Evolutionary conservation across 2,113 vertebrate genomes (phyloP), one percentile per base, ranked within the genome.

Genomic region (Conger conger): DNA sequence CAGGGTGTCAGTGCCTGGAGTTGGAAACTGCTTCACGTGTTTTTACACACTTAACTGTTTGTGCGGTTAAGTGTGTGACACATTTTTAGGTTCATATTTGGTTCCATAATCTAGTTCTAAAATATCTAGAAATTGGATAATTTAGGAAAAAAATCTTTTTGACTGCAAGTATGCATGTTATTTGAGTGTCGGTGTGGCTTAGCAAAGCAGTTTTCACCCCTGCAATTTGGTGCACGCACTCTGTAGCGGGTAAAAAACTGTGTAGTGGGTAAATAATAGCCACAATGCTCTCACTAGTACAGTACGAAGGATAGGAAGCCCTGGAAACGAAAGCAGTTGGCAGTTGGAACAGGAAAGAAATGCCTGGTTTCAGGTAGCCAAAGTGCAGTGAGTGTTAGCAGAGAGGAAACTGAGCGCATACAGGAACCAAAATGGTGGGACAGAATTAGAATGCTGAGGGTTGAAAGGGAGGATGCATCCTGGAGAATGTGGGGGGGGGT

Each of bases 311-410:
- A 85, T 79, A 86, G 85, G 85, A 87, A 89, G 84, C 86, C 78
- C 68, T 87, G n/a, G 40, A 77, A 53, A 86, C 85, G 79, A 86
- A 73, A 85, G 87, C 88, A 87, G 82, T 77, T 83, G 68, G 87
- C 88, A 87, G 82, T 77, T 83, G 68, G 80, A 42, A 82, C 76
- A 36, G 79, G 50, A 76, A 36, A n/a, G 81, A 79, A 77, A 1
- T 80, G 82, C 18, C 82, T 5, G 84, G 60, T 88, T 76, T 83
- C 73, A 86, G 30, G 33, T 23, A 83, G 83, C 80, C 85, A 83
- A 81, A 88, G 82, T 87, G 93, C 82, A 35, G 93, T 96, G 96
- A 91, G 45, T 80, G 93, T 96, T 96, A 96, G 96, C 97, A 89
- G 68, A 91, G 81, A 76, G 36, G 76, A 84, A 37, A 83, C 86